Percentiles rank a stretch among this genome's conserved stretches.
phyloP scores from a whole-genome alignment of 1,140 invertebrate genomes.

The Lucilia sericata region DNA sequence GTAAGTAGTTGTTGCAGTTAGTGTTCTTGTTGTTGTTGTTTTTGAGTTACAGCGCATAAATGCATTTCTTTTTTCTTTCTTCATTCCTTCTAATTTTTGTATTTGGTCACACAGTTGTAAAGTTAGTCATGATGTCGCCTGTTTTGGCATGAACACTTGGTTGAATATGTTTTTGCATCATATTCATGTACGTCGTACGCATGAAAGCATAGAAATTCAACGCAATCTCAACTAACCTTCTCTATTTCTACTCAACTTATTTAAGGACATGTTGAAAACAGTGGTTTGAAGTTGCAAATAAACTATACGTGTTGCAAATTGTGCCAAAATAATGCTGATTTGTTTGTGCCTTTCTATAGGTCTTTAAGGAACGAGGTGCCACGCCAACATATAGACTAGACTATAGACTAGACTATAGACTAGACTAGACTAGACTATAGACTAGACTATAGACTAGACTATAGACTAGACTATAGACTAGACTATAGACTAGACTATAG shows the following conservation, averaged over 20 bases:
- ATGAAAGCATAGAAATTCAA: background rate
- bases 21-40: background rate
- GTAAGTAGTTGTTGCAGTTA: background rate
- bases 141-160: background rate
- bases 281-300: background rate
- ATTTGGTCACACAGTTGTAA: constrained; percentile 10
- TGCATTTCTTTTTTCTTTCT: background rate
- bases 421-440: too few relatives aligned
- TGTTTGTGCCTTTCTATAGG: too few relatives aligned
- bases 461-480: too few relatives aligned
- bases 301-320: too few relatives aligned
- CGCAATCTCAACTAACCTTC: background rate
- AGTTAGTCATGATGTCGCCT: constrained; percentile 18
- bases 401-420: too few relatives aligned
- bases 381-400: too few relatives aligned
- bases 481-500: too few relatives aligned
- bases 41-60: background rate
- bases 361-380: too few relatives aligned
- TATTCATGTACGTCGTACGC: background rate
- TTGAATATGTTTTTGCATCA: background rate
- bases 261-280: background rate
- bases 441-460: too few relatives aligned
- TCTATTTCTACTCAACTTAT: background rate
- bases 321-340: too few relatives aligned
- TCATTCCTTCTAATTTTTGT: background rate